A percentile compares a stretch with the other conserved stretches of the same genome.
Evolutionary conservation across 2,888 invertebrate species (phyloP).

Genomic region (Phlogophora meticulosa): DNA sequence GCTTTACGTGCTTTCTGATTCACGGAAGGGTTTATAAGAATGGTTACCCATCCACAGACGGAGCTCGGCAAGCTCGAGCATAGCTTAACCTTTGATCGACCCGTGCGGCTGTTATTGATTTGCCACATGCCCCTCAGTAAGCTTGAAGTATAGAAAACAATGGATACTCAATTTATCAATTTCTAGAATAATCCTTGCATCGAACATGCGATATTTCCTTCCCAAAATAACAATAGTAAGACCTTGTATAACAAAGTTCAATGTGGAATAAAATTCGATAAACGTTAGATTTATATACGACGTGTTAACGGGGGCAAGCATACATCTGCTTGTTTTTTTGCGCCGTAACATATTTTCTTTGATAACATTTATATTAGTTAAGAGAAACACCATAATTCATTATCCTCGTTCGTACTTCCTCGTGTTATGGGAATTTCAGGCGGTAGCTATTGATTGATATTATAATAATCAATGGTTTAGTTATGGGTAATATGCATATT

Average conservation of each 20-base stretch:
- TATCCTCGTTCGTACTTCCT: neutral
- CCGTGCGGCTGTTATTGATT: neutral
- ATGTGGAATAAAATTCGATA: slow-evolving; percentile 48
- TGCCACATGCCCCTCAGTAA: too few species aligned
- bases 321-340: slow-evolving; percentile 28
- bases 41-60: too few species aligned
- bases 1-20: too few species aligned
- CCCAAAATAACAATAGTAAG: slow-evolving; percentile 40
- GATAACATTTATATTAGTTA: slow-evolving; percentile 44
- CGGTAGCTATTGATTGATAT: slow-evolving; percentile 3
- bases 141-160: neutral
- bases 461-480: slow-evolving; percentile 17
- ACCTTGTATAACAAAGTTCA: slow-evolving; percentile 30
- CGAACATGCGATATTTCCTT: slow-evolving; percentile 8
- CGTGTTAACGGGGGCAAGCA: slow-evolving; percentile 32
- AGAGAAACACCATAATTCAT: slow-evolving; percentile 32
- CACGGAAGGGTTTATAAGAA: too few species aligned
- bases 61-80: too few species aligned
- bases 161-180: neutral
- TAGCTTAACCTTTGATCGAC: too few species aligned
- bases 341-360: slow-evolving; percentile 28
- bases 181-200: slow-evolving; percentile 22
- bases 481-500: neutral
- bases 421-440: slow-evolving; percentile 2
- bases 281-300: slow-evolving; percentile 45